Evolutionary conservation across 2,113 vertebrate genomes (phyloP).

Genomic region (Orycteropus afer): DNA sequence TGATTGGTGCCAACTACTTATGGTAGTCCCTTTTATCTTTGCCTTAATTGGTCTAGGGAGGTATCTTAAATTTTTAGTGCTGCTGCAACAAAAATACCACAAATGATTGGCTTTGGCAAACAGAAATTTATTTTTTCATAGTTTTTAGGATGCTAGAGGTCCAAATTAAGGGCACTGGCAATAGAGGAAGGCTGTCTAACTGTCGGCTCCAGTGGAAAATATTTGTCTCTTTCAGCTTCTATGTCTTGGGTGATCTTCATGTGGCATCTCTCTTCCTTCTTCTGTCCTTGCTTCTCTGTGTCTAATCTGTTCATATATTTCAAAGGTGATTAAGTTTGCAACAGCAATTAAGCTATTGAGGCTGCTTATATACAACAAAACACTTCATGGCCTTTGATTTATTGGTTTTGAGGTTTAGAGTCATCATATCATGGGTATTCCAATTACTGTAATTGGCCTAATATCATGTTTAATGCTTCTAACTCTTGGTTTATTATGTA

Average conservation of each 20-base stretch:
- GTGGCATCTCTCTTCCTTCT: background rate
- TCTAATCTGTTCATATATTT: background rate
- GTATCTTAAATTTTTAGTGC: background rate
- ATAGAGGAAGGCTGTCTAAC: background rate
- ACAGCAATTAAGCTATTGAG: background rate
- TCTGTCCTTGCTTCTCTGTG: background rate
- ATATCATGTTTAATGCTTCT: background rate
- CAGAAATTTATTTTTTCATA: background rate
- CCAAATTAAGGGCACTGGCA: background rate
- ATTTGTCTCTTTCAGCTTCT: background rate
- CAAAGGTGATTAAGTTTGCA: background rate
- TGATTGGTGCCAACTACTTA: background rate
- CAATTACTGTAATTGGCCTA: background rate
- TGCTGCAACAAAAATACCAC: background rate
- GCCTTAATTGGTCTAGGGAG: background rate
- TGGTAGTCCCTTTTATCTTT: background rate
- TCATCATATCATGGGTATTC: background rate
- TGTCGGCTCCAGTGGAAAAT: background rate
- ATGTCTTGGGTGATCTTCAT: background rate
- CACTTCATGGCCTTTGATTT: background rate
- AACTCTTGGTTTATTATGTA: background rate
- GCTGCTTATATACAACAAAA: background rate
- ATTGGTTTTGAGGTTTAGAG: background rate
- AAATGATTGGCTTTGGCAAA: background rate
- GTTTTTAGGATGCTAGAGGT: background rate